Evolutionary conservation across 2,113 vertebrate species (phyloP).

Genomic region (Bettongia penicillata): DNA sequence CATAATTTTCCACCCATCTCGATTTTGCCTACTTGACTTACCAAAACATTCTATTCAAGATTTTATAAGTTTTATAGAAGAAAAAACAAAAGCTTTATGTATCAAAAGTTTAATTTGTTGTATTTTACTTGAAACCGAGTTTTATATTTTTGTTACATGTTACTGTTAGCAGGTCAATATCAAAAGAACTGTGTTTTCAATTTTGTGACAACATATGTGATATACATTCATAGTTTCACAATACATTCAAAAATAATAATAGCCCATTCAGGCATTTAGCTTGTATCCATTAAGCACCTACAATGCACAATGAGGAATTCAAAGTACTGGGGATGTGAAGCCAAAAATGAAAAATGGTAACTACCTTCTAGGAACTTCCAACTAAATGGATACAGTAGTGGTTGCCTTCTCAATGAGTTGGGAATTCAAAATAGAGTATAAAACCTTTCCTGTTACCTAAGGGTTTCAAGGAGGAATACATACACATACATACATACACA

Average conservation of each 20-base stretch:
- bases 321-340: neutral
- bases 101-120: neutral
- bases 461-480: neutral
- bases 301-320: neutral
- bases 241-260: neutral
- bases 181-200: neutral
- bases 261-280: neutral
- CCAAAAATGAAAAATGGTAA: neutral
- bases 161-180: neutral
- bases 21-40: neutral
- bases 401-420: neutral
- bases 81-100: neutral
- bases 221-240: neutral
- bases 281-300: neutral
- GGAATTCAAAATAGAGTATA: neutral
- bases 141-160: neutral
- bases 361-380: neutral
- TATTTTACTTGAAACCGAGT: neutral
- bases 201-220: neutral
- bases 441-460: neutral
- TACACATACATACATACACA: neutral
- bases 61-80: slow-evolving; percentile 16
- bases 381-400: neutral
- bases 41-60: neutral
- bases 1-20: neutral